Percentiles rank a stretch among this genome's conserved stretches.
Evolutionary conservation across 2,797 vertebrate species (phyloP).

Genomic region (Trachops cirrhosus): DNA sequence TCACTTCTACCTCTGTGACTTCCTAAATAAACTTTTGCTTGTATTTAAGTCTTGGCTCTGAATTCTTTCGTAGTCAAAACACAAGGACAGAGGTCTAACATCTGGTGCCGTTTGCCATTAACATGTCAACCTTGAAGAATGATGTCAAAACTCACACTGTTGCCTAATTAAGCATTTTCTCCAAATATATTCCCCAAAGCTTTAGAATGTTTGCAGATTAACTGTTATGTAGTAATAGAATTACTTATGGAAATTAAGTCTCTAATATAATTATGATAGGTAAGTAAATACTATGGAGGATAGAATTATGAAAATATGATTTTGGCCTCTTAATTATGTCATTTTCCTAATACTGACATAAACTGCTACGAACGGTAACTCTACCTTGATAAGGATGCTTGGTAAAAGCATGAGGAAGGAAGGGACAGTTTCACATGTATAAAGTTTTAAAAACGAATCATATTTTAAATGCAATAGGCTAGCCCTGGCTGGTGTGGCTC

Average conservation of each 20-base stretch:
- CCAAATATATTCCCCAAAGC: slow-evolving; percentile 70
- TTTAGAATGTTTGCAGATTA: slow-evolving; percentile 76
- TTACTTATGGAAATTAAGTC: slow-evolving; percentile 75
- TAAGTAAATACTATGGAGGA: background rate
- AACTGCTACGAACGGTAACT: background rate
- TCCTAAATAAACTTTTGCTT: background rate
- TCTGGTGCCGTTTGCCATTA: background rate
- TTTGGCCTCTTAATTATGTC: slow-evolving; percentile 10
- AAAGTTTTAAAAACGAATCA: background rate
- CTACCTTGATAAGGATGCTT: background rate
- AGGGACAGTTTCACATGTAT: background rate
- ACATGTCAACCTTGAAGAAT: slow-evolving; percentile 69
- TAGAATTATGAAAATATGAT: slow-evolving; percentile 19
- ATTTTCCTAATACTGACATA: background rate
- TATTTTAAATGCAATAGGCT: background rate
- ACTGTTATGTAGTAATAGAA: slow-evolving; percentile 74
- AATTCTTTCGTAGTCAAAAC: background rate
- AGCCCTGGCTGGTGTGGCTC: no score
- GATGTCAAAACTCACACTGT: slow-evolving; percentile 77
- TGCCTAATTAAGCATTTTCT: slow-evolving; percentile 81
- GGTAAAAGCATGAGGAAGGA: background rate
- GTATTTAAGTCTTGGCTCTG: background rate
- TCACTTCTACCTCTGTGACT: background rate
- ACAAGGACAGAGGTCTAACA: background rate
- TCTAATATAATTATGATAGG: slow-evolving; percentile 39